Base-by-base conservation (phyloP, 2,113 vertebrate genomes). In the Cheirogaleus medius region DNA sequence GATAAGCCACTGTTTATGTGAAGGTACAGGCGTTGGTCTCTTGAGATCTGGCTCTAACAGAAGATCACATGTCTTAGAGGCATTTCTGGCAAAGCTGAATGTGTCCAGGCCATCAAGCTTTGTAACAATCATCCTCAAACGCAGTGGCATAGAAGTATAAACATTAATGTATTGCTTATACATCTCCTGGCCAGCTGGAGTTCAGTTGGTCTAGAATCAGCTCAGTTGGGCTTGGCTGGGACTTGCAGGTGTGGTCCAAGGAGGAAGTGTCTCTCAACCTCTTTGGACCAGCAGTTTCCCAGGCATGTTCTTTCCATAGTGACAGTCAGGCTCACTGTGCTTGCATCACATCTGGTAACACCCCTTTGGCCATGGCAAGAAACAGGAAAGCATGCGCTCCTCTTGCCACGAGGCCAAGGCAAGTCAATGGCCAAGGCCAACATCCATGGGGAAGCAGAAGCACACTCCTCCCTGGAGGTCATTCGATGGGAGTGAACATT, bases 51-150 rank as follows among this genome's bases (percentile, higher is more conserved):
- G 6, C 18, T 64, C 6, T 42, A 49, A 32, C 4, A 23, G 60
- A 52, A 54, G 37, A 29, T 39, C 47, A 44, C 5, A 3, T n/a
- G 2, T 76, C 58, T 78, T 92, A 44, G 32, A 94, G 9, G 1
- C 17, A 66, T 29, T 87, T 96, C 96, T 71, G 66, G 49, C 66
- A 42, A 77, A 97, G n/a, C 34, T 60, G 54, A 15, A 12, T 47
- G 32, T 78, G 17, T 86, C 3, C 21, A 77, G 42, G 42, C 27
- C 68, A 93, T 89, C 86, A 68, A 34, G 23, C 44, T 63, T 80
- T 56, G 23, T n/a, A 76, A 68, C 23, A 37, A 39, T 54, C 52
- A 64, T n/a, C 20, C 52, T 15, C 60, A 73, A 69, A 56, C 29
- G 6, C 34, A 49, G 29, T 56, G 37, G 37, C 23, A 49, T 47